Conservation (phyloP, 1,140 invertebrate species). For the Drosophila nasuta region DNA sequence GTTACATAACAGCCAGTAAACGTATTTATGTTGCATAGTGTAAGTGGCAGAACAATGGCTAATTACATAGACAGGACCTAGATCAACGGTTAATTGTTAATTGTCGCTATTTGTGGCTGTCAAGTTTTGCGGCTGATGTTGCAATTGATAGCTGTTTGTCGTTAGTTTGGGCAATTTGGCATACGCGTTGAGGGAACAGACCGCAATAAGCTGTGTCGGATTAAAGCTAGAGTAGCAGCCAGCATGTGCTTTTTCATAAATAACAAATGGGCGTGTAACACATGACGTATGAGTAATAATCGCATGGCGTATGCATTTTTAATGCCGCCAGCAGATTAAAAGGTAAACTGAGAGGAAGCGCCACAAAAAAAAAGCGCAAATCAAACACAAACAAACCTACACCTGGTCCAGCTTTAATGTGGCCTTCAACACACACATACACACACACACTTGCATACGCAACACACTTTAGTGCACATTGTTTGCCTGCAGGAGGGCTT, state of each 20-base stretch:
- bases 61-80: slow-evolving; percentile 34
- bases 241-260: slow-evolving; percentile 55
- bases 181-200: not conserved
- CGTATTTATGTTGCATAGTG: slow-evolving; percentile 41
- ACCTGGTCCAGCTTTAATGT: slow-evolving; percentile 56
- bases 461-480: slow-evolving; percentile 39
- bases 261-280: slow-evolving; percentile 60
- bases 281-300: slow-evolving; percentile 67
- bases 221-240: slow-evolving; percentile 1
- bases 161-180: slow-evolving; percentile 14
- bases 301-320: slow-evolving; percentile 61
- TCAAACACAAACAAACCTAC: slow-evolving; percentile 64
- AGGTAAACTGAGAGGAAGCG: slow-evolving; percentile 49
- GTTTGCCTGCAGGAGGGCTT: slow-evolving; percentile 48
- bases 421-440: slow-evolving; percentile 65
- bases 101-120: slow-evolving; percentile 40
- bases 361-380: slow-evolving; percentile 63
- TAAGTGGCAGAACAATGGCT: slow-evolving; percentile 45
- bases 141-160: slow-evolving; percentile 38
- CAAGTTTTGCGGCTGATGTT: slow-evolving; percentile 19
- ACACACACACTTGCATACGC: slow-evolving; percentile 17
- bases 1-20: not conserved
- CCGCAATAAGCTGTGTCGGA: slow-evolving; percentile 11
- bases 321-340: slow-evolving; percentile 65
- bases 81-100: slow-evolving; percentile 55